A percentile compares a stretch with the other conserved stretches of the same genome.
Evolutionary conservation across 2,113 vertebrate genomes (phyloP).

Genomic region (Coptodon rendalli): DNA sequence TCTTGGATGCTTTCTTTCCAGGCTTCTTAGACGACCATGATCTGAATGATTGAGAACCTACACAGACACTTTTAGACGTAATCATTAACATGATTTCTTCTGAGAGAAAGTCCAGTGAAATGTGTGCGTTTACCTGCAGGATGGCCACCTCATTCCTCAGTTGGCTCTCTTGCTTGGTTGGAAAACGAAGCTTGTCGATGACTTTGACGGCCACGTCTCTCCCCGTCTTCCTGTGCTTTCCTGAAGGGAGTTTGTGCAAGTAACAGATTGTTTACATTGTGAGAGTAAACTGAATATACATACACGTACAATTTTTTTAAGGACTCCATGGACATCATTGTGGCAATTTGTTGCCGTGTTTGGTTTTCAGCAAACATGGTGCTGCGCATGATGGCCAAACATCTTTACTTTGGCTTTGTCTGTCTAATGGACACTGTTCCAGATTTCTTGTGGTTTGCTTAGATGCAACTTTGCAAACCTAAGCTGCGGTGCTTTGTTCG

Average conservation of each 20-base stretch:
- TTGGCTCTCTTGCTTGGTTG: constrained; percentile 80
- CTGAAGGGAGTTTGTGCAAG: constrained; percentile 26
- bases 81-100: neutral
- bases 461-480: neutral
- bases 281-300: neutral
- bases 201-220: constrained; percentile 75
- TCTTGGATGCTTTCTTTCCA: neutral
- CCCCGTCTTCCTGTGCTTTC: constrained; percentile 70
- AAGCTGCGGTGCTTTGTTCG: neutral
- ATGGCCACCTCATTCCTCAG: constrained; percentile 80
- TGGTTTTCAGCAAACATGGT: neutral
- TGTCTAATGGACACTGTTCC: neutral
- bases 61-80: neutral
- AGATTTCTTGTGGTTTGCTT: neutral
- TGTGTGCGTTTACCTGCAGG: constrained; percentile 65
- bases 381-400: neutral
- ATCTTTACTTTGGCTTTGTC: neutral
- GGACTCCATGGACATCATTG: neutral
- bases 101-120: neutral
- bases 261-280: neutral
- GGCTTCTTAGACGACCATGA: neutral
- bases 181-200: constrained; percentile 79
- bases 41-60: neutral
- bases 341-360: neutral
- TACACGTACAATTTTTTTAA: neutral